Percentiles rank a stretch among this genome's conserved stretches.
Conservation (phyloP, 92 coral and sea anemone genomes). For the Metridium senile region DNA sequence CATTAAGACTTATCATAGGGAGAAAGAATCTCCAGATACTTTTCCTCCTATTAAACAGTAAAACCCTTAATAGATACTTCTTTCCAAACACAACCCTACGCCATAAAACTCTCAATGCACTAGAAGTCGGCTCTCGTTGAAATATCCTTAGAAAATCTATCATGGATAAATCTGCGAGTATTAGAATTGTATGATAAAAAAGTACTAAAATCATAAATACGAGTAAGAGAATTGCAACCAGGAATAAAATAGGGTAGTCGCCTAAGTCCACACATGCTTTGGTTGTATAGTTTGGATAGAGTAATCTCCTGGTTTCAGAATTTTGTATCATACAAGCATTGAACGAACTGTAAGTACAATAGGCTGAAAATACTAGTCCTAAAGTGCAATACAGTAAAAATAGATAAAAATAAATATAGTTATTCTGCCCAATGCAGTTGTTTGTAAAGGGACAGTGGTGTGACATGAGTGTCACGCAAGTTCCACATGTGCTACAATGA, state of each 20-base stretch:
- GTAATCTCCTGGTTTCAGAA: neutral
- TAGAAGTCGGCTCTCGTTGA: conserved; percentile 54
- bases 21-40: conserved; percentile 82
- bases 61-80: conserved; percentile 66
- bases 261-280: conserved; percentile 77
- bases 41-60: conserved; percentile 56
- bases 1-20: conserved; percentile 66
- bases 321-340: conserved; percentile 76
- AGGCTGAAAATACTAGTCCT: conserved; percentile 77
- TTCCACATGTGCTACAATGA: conserved; percentile 85
- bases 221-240: conserved; percentile 81
- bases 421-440: conserved; percentile 94
- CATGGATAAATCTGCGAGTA: conserved; percentile 73
- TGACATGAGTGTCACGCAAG: conserved; percentile 94
- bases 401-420: conserved; percentile 81
- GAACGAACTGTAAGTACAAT: conserved; percentile 75
- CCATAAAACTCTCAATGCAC: conserved; percentile 46
- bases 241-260: conserved; percentile 87
- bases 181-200: conserved; percentile 68
- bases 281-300: conserved; percentile 44
- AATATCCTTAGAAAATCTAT: conserved; percentile 80
- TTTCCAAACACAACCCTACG: conserved; percentile 52
- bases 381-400: conserved; percentile 74
- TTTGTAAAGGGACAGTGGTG: conserved; percentile 99
- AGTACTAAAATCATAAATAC: conserved; percentile 64